Percentiles rank a stretch among this genome's conserved stretches.
These are phyloP conservation scores for Hystrix cristata DNA, from an alignment of 2,113 vertebrate genomes.

Conservation along the genomic window DNA sequence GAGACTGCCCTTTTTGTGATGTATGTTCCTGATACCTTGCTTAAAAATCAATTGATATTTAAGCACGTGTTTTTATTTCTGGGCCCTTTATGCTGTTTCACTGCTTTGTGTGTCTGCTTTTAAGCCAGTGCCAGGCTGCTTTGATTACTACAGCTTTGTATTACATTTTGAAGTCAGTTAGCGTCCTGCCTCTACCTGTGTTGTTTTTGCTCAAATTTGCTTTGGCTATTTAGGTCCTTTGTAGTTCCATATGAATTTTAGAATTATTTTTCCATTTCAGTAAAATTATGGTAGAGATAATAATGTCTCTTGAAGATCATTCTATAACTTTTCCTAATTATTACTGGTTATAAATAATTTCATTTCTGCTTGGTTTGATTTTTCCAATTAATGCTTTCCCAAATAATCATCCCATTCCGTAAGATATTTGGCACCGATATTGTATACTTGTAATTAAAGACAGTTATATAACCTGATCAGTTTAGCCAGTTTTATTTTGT, in stretches of 20 bases:
- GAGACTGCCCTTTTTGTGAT: too few relatives aligned
- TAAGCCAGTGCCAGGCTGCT: too few relatives aligned
- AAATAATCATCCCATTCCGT: background rate
- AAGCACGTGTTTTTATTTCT: background rate
- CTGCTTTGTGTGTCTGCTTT: too few relatives aligned
- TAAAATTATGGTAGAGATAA: background rate
- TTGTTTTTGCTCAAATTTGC: too few relatives aligned
- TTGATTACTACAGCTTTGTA: too few relatives aligned
- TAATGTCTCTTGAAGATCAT: background rate
- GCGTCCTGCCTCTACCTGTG: too few relatives aligned
- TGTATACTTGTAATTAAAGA: background rate
- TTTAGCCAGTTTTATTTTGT: background rate
- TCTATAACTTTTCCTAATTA: background rate
- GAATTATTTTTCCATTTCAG: background rate
- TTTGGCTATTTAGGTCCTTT: too few relatives aligned
- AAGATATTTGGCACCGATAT: background rate
- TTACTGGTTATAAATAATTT: background rate
- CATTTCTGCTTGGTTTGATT: slow-evolving; percentile 35
- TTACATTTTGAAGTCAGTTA: too few relatives aligned
- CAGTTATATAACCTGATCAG: background rate
- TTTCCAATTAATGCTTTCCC: background rate
- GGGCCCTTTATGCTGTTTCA: background rate
- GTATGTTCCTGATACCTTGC: background rate
- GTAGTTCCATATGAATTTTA: too few relatives aligned
- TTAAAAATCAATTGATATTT: background rate